Conservation (phyloP, 2,113 vertebrate genomes). For the Ctenomys sociabilis region DNA sequence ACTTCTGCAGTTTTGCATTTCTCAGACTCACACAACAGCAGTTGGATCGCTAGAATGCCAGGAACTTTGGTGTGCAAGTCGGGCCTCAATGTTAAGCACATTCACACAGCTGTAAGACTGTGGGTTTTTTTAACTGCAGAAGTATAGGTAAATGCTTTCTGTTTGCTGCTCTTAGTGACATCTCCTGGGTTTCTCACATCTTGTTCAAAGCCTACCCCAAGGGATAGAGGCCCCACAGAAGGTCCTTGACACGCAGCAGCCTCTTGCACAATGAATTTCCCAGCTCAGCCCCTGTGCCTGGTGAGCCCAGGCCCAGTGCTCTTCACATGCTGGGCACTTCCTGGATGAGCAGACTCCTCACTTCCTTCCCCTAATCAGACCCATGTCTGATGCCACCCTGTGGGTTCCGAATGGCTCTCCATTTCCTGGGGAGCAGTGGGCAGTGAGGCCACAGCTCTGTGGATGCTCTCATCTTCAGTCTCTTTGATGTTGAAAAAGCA, state of each 20-base stretch:
- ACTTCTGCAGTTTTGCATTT: constrained; percentile 37
- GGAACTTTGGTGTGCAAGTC: background rate
- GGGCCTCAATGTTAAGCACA: background rate
- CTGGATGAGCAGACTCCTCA: background rate
- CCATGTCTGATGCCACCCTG: background rate
- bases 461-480: background rate
- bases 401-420: background rate
- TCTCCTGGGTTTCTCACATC: background rate
- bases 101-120: background rate
- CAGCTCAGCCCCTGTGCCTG: background rate
- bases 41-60: background rate
- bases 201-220: background rate
- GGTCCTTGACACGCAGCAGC: background rate
- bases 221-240: background rate
- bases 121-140: constrained; percentile 36
- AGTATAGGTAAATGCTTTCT: constrained; percentile 10
- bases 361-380: constrained; percentile 10
- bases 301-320: background rate
- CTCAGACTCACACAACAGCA: background rate
- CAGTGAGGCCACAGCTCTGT: background rate
- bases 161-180: background rate
- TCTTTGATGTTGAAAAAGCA: constrained; percentile 14
- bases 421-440: background rate
- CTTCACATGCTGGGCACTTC: background rate
- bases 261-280: background rate